Evolutionary conservation across 2,888 invertebrate species (phyloP).

Genomic region (Phlogophora meticulosa): DNA sequence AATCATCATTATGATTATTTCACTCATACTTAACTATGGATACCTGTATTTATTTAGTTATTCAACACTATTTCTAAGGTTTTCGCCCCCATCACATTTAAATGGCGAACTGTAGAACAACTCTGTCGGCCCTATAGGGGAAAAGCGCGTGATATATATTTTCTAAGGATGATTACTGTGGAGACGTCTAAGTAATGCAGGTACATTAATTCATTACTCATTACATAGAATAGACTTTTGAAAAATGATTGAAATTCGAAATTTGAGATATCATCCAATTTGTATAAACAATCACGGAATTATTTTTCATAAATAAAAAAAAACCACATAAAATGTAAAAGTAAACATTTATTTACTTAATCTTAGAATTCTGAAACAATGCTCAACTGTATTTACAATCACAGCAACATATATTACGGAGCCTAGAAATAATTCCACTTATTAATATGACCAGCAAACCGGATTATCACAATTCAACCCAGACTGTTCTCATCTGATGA

Average conservation of each 20-base stretch:
- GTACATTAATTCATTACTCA: conserved; percentile 16
- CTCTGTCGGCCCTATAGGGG: background rate
- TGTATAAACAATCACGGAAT: conserved; percentile 41
- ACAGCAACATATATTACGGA: too few relatives aligned
- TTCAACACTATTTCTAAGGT: background rate
- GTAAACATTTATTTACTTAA: conserved; percentile 18
- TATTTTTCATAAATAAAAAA: conserved; percentile 39
- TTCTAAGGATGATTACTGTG: conserved; percentile 15
- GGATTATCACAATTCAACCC: conserved; percentile 65
- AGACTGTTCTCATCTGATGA: conserved; percentile 76
- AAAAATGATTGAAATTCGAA: conserved; percentile 33
- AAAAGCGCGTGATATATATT: conserved; percentile 29
- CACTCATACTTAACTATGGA: conserved; percentile 2
- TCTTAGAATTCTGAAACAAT: background rate
- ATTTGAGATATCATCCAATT: conserved; percentile 47
- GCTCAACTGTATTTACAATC: background rate
- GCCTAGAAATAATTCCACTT: too few relatives aligned
- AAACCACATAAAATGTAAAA: conserved; percentile 34
- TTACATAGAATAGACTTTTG: conserved; percentile 30
- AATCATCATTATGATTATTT: background rate
- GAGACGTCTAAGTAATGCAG: conserved; percentile 13
- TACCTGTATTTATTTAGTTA: conserved; percentile 9
- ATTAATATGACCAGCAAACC: background rate
- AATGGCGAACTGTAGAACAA: conserved; percentile 2
- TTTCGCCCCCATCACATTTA: background rate